Evolutionary conservation across 2,113 vertebrate species (phyloP).

Genomic region (Cygnus buccinator): DNA sequence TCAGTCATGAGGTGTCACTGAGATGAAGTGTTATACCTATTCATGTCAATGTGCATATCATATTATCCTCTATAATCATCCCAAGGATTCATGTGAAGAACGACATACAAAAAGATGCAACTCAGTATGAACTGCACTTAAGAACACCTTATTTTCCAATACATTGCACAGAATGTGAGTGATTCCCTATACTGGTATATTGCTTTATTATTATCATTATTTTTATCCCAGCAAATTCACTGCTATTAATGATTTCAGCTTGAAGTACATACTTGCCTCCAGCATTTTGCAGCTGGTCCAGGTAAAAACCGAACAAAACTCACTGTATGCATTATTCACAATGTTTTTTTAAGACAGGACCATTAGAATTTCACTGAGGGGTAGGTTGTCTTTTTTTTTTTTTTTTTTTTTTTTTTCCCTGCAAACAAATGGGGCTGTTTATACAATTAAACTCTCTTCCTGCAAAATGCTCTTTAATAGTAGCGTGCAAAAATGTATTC

Average conservation of each 20-base stretch:
- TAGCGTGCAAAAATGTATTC: not conserved
- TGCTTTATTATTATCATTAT: constrained; percentile 19
- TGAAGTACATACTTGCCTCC: not conserved
- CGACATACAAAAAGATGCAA: not conserved
- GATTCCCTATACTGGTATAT: not conserved
- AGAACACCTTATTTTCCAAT: constrained; percentile 6
- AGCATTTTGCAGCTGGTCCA: not conserved
- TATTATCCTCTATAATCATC: constrained; percentile 19
- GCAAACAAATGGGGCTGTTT: not conserved
- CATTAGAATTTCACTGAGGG: not conserved
- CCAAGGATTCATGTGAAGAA: constrained; percentile 20
- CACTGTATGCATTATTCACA: not conserved
- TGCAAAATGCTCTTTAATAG: not conserved
- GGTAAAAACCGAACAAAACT: constrained; percentile 2
- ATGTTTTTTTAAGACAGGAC: not conserved
- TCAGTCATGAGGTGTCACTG: not conserved
- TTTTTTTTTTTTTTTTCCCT: not conserved
- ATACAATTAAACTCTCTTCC: not conserved
- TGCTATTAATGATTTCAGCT: not conserved
- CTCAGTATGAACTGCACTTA: not conserved
- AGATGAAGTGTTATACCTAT: constrained; percentile 24
- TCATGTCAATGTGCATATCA: constrained; percentile 10
- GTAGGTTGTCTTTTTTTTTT: not conserved
- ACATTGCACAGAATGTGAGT: not conserved
- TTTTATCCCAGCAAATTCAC: not conserved